These are phyloP conservation scores for Mythimna loreyi DNA, from an alignment of 2,888 invertebrate genomes.

Conservation along the genomic window DNA sequence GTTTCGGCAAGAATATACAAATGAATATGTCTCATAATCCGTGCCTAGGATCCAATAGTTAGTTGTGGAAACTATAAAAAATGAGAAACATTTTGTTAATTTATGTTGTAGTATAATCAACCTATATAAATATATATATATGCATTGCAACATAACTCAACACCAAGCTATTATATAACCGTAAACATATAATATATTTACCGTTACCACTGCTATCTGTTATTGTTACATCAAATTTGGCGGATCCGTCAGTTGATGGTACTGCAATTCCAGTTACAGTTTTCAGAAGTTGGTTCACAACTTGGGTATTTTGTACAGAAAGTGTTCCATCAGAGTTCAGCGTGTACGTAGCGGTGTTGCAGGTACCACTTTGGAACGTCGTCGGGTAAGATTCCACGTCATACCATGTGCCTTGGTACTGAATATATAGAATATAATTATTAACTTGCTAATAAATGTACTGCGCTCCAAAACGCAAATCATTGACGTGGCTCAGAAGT, in stretches of 20 bases:
- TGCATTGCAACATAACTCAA: not conserved
- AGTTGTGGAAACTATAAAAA: constrained; percentile 68
- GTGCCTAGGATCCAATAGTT: constrained; percentile 86
- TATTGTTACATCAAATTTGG: constrained; percentile 79
- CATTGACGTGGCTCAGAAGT: no score
- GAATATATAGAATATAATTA: constrained; percentile 25
- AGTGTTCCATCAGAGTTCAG: constrained; percentile 68
- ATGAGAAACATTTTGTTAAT: not conserved
- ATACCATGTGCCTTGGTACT: constrained; percentile 82
- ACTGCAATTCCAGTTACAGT: constrained; percentile 76
- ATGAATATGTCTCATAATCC: constrained; percentile 91
- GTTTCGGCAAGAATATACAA: constrained; percentile 92
- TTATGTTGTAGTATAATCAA: not conserved
- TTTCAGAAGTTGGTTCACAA: constrained; percentile 75
- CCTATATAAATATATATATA: not conserved
- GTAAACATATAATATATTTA: constrained; percentile 40
- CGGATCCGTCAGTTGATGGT: constrained; percentile 71
- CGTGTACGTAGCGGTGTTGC: constrained; percentile 76
- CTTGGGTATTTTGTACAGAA: constrained; percentile 79
- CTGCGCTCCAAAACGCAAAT: no score
- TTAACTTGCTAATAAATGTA: not conserved
- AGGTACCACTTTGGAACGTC: constrained; percentile 80
- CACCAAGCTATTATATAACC: not conserved
- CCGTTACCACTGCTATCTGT: constrained; percentile 72
- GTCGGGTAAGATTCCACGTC: constrained; percentile 82